Base-by-base conservation (phyloP, 2,888 invertebrate genomes). In the Eupithecia exiguata region DNA sequence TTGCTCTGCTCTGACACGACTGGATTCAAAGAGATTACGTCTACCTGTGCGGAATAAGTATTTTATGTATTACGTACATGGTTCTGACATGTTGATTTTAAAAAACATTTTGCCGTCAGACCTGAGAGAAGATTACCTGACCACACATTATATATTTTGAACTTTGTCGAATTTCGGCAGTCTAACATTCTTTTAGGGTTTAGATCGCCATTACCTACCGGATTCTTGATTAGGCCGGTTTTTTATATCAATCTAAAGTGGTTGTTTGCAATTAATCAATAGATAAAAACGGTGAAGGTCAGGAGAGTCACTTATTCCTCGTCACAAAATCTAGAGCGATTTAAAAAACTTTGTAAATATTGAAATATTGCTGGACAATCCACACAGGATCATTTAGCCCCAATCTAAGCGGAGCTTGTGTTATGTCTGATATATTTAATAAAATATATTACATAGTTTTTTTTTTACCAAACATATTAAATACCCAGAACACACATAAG, bases 1-100 rank as follows among this genome's bases (percentile, higher is more conserved):
- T 88, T 87, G 83, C 88, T 85, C 84, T 87, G 83, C 88, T 85
- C 84, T 82, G 82, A 83, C 84, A 82, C 84, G 81, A 77, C 80
- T 78, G 80, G 80, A 83, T 82, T 88, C 84, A 87, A 87, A 87
- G 85, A 77, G 80, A 82, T 70, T 74, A 69, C 67, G 76, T 72
- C 76, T 74, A 77, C 68, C 72, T 75, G 72, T 68, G 68, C 65
- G 36, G 71, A 71, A 74, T 65, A 70, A 69, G 35, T 43, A 30
- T 62, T 62, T 66, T 66, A 66, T 66, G n/a, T 38, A 65, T n/a
- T 36, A 65, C 63, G 12, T 35, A 18, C 40, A 65, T 65, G 36
- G 5, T 16, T 65, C 38, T 5, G 7, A 25, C 25, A 40, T 43
- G 38, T 4, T 36, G 9, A 18, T n/a, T 36, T 12, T 35, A 36